Conservation (phyloP, 2,797 vertebrate species). For the Salmo trutta region DNA sequence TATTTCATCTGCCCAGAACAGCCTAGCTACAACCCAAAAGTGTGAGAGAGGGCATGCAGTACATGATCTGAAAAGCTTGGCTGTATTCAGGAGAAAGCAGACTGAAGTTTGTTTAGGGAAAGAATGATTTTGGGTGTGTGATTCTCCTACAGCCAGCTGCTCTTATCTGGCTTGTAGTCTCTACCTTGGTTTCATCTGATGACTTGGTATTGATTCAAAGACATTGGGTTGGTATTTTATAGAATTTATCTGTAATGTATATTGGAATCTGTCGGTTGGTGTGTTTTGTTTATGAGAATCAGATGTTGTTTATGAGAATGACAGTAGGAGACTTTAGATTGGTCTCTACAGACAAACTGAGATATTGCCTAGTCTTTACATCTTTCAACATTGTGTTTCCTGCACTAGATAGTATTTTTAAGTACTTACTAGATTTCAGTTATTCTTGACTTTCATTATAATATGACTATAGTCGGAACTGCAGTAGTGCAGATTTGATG, state of each 20-base stretch:
- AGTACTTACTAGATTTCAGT: no score
- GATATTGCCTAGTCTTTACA: no score
- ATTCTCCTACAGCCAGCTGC: slow-evolving; percentile 26
- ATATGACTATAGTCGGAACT: no score
- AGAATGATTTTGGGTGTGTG: slow-evolving; percentile 15
- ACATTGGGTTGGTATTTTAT: neutral
- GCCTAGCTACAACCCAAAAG: slow-evolving; percentile 24
- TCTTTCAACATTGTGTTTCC: neutral
- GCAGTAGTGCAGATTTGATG: no score
- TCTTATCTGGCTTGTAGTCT: slow-evolving; percentile 17
- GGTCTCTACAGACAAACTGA: no score
- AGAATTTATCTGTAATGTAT: neutral
- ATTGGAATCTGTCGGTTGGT: no score
- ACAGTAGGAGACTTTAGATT: no score
- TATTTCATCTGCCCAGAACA: slow-evolving; percentile 53
- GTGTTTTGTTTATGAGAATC: no score
- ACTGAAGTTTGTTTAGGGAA: slow-evolving; percentile 57
- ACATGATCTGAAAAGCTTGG: slow-evolving; percentile 27
- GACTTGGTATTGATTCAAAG: neutral
- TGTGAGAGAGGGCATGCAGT: slow-evolving; percentile 22
- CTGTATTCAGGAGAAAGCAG: slow-evolving; percentile 31
- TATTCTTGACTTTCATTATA: no score
- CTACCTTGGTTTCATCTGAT: neutral
- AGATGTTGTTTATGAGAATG: no score
- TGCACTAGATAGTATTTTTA: no score